phyloP scores from a whole-genome alignment of 2,797 vertebrate species.

The Sebastolobus alascanus region DNA sequence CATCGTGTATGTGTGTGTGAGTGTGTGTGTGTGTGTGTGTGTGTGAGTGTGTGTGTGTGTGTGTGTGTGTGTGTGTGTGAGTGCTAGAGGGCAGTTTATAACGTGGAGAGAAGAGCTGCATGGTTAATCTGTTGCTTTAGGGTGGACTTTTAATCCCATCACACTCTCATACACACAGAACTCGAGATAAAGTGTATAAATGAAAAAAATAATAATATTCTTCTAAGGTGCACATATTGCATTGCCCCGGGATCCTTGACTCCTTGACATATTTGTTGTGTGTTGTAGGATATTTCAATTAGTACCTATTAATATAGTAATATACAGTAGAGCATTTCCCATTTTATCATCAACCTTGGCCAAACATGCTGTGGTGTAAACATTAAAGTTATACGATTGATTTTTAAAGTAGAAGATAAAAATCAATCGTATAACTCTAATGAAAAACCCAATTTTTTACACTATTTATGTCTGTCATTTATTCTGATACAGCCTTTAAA shows the following conservation, averaged over 20 bases:
- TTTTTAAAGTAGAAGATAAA: background rate
- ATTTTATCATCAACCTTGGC: background rate
- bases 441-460: background rate
- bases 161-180: background rate
- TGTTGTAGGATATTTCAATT: background rate
- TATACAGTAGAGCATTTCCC: background rate
- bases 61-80: too few species aligned
- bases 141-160: conserved; percentile 33
- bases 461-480: background rate
- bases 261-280: background rate
- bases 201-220: background rate
- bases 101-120: conserved; percentile 14
- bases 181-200: background rate
- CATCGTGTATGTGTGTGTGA: too few species aligned
- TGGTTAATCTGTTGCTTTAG: conserved; percentile 3
- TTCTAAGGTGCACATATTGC: background rate
- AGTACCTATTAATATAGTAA: background rate
- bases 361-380: background rate
- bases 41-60: too few species aligned
- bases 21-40: too few species aligned
- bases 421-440: too few species aligned
- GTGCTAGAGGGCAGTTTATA: conserved; percentile 2
- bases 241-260: background rate
- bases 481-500: background rate
- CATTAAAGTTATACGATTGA: background rate